Evolutionary conservation across 2,888 invertebrate genomes (phyloP), one percentile per base, ranked within the genome.

Genomic region (Drosophila pullipes): DNA sequence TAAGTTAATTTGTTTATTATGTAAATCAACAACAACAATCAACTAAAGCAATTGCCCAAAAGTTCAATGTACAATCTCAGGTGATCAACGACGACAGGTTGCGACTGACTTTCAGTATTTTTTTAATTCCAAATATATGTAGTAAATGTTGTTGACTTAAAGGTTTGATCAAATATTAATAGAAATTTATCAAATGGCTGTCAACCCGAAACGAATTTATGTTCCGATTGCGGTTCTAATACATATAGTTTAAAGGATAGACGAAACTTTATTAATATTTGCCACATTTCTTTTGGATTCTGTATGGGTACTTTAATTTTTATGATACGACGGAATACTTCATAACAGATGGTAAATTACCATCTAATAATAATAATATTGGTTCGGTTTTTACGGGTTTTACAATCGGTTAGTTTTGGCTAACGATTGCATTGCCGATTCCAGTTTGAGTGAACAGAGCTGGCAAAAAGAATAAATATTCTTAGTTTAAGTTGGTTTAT

Each of bases 1-100:
- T 53, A 61, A 65, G 55, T 60, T 61, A 53, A 83, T 85, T 83
- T 53, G 41, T 70, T 77, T 70, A 30, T 59, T 68, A 73, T 72
- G 80, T 54, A 47, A 83, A 75, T 69, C 35, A 49, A 39, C 16
- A 44, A 69, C 37, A 75, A 57, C 49, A 71, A 71, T 47, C 55
- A 66, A 71, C 55, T 30, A 25, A 59, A 44, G 22, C 67, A 72
- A 76, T 72, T 72, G 60, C 30, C 55, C 52, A 53, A 57, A 60
- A 72, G 76, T 77, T 76, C 77, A 76, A 72, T 39, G 72, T 72
- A 35, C 70, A 58, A 70, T 58, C 58, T 63, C 22, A 28, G 49
- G 13, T 61, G 67, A 67, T 66, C 59, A 47, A 57, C 54, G 54
- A 68, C 67, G 49, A 49, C 54, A 35, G 25, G 25, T 37, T 31